Conservation (phyloP, 2,113 vertebrate genomes). For the Thamnophis sirtalis region DNA sequence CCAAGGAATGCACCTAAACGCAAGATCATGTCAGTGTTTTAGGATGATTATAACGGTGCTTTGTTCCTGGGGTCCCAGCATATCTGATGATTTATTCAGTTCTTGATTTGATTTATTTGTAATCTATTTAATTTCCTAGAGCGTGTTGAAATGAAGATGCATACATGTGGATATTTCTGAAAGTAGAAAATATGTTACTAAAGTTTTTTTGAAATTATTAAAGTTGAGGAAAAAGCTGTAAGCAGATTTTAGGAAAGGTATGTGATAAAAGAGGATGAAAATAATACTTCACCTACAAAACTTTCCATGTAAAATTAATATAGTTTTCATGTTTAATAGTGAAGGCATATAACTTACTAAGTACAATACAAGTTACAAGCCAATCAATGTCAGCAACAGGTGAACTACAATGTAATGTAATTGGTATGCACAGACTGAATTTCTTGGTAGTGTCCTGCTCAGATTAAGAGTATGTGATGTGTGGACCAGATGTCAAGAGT, state of each 20-base stretch:
- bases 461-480: conserved; percentile 2
- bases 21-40: neutral
- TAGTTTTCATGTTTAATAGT: conserved; percentile 58
- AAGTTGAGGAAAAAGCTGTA: conserved; percentile 37
- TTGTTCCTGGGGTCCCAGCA: neutral
- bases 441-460: conserved; percentile 25
- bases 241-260: conserved; percentile 1
- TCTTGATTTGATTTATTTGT: neutral
- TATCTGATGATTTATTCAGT: neutral
- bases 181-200: conserved; percentile 14
- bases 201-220: conserved; percentile 48
- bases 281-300: conserved; percentile 42
- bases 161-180: conserved; percentile 10
- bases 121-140: neutral
- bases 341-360: conserved; percentile 57
- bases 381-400: conserved; percentile 59
- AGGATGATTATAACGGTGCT: neutral
- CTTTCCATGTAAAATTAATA: conserved; percentile 55
- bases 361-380: conserved; percentile 53
- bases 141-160: conserved; percentile 31
- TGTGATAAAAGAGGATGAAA: conserved; percentile 42
- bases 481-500: neutral
- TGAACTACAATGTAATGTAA: conserved; percentile 53
- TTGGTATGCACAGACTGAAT: conserved; percentile 22
- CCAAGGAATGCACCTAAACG: neutral